These are phyloP conservation scores for Damaliscus lunatus DNA, from an alignment of 2,113 vertebrate species.

Conservation along the genomic window DNA sequence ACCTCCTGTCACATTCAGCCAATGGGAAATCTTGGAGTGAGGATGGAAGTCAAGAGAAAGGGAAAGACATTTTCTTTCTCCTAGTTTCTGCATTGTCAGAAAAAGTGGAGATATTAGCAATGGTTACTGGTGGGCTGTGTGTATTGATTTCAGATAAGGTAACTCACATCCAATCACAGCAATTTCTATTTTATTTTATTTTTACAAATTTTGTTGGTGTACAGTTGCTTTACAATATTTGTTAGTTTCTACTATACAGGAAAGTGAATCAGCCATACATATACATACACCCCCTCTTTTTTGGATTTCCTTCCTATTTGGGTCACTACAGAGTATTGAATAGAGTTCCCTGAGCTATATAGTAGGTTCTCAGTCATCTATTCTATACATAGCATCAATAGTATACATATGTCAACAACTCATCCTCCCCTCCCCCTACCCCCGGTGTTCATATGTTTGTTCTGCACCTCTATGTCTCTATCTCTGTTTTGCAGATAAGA, in stretches of 20 bases:
- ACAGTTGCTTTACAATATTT: not conserved
- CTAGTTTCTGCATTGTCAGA: not conserved
- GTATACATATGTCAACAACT: not conserved
- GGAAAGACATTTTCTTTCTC: not conserved
- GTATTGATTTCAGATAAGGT: not conserved
- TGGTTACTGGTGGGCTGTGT: not conserved
- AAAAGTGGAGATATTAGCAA: not conserved
- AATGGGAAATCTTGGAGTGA: not conserved
- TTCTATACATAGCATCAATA: not conserved
- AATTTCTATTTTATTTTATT: not conserved
- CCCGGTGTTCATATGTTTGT: not conserved
- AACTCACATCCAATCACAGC: not conserved
- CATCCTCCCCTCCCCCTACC: accelerated
- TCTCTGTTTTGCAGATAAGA: not conserved
- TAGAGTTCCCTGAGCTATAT: not conserved
- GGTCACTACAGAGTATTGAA: not conserved
- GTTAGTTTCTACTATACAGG: not conserved
- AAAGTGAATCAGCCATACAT: not conserved
- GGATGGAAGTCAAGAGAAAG: not conserved
- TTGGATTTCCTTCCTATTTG: not conserved
- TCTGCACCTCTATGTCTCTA: not conserved
- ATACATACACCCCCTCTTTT: not conserved
- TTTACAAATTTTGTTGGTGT: not conserved
- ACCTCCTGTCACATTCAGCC: not conserved
- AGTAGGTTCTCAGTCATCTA: not conserved